Base-by-base conservation (phyloP, 2,113 vertebrate genomes). In the Centropristis striata region DNA sequence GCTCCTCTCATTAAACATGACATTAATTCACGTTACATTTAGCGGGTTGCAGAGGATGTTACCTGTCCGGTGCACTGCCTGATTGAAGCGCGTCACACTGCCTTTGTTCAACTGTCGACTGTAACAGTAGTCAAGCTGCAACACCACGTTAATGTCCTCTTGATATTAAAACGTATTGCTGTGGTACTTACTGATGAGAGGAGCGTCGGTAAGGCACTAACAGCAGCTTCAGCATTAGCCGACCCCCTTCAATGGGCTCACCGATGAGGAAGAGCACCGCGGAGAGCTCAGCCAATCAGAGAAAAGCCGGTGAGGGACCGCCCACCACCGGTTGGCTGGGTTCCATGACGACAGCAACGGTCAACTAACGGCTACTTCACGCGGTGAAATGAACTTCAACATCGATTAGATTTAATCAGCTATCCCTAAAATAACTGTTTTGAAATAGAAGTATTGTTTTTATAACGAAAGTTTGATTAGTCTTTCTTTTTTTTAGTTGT, bases 231-330 rank as follows among this genome's bases (percentile, higher is more conserved):
- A 32, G 47, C 46, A 47, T 72, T 11, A 37, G 5, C 20, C 4
- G 15, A 39, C 14, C 9, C 10, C 5, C 69, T 44, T 71, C 50
- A 47, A 39, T 47, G 15, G 63, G 5, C 7, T 81, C 78, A 46
- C 14, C 2, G 61, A 76, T 0, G 46, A 91, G 72, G 81, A 82
- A 87, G 53, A 67, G 20, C 57, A 2, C 50, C 14, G 4, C 23
- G 9, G 47, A 15, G 1, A 3, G 41, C 3, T 47, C 4, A 67
- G 74, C 90, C 84, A 94, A 93, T 92, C 90, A 86, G 60, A 75
- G 66, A 0, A n/a, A 81, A 67, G 85, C 77, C 71, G 84, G 74
- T 49, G 46, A 78, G 3, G 72, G n/a, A 57, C 88, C 81, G 79
- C 89, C 91, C 80, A 76, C 78, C 66, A 1, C 14, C 47, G 20